These are phyloP conservation scores for Sipha flava DNA, from an alignment of 1,140 invertebrate species.

Conservation along the genomic window DNA sequence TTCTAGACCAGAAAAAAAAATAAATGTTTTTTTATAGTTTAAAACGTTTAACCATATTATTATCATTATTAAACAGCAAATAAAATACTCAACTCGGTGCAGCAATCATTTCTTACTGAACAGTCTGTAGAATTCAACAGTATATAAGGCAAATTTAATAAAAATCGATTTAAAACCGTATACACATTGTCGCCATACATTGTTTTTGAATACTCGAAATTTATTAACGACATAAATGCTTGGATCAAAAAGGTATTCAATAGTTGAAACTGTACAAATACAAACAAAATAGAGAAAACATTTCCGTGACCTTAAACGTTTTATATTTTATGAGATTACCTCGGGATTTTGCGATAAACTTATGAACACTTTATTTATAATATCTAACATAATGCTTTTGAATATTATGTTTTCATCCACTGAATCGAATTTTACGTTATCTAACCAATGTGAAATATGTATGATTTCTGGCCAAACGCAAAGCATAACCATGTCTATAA, in stretches of 20 bases:
- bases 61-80: no score
- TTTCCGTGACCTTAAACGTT: no score
- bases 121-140: not conserved
- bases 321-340: not conserved
- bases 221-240: not conserved
- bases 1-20: not conserved
- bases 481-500: not conserved
- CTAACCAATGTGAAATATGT: not conserved
- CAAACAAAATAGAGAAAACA: no score
- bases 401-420: not conserved
- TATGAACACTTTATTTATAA: not conserved
- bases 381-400: not conserved
- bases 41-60: no score
- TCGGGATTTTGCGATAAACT: not conserved
- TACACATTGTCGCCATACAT: not conserved
- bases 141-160: not conserved
- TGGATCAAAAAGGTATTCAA: not conserved
- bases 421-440: not conserved
- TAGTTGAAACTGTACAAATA: not conserved
- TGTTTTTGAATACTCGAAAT: not conserved
- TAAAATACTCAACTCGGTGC: not conserved
- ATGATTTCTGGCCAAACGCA: conserved; percentile 1
- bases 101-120: not conserved
- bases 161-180: not conserved
- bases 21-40: no score